These are phyloP conservation scores for Gasteruption jaculator DNA, from an alignment of 2,888 invertebrate species.

Conservation along the genomic window DNA sequence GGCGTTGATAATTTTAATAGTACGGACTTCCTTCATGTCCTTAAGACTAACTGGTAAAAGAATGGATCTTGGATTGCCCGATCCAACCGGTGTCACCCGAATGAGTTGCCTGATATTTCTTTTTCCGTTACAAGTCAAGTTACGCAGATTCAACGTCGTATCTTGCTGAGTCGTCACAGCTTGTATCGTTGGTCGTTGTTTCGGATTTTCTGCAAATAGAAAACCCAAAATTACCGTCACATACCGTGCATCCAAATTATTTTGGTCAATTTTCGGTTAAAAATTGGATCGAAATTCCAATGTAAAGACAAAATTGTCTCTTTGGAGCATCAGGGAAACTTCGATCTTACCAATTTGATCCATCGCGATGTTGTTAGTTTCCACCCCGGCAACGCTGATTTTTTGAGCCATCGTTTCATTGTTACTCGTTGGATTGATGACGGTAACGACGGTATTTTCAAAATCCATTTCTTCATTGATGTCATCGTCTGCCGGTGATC, in stretches of 20 bases:
- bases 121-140: conserved; percentile 35
- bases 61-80: conserved; percentile 59
- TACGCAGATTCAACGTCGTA: conserved; percentile 34
- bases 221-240: too few relatives aligned
- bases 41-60: conserved; percentile 67
- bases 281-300: too few relatives aligned
- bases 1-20: conserved; percentile 70
- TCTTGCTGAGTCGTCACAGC: conserved; percentile 28
- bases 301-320: too few relatives aligned
- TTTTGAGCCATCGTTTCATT: too few relatives aligned
- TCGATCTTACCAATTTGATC: too few relatives aligned
- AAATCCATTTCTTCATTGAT: conserved; percentile 36
- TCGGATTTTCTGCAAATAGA: conserved; percentile 11
- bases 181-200: too few relatives aligned
- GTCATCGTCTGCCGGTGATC: conserved; percentile 37
- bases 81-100: conserved; percentile 47
- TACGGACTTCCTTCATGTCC: conserved; percentile 67
- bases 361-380: conserved; percentile 9
- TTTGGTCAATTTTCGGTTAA: too few relatives aligned
- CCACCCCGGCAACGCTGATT: conserved; percentile 19
- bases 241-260: too few relatives aligned
- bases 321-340: too few relatives aligned
- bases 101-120: conserved; percentile 43
- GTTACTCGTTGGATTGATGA: conserved; percentile 40
- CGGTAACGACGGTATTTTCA: conserved; percentile 35